A percentile compares a stretch with the other conserved stretches of the same genome.
phyloP scores from a whole-genome alignment of 2,888 invertebrate genomes.

The Drosophila setosimentum region DNA sequence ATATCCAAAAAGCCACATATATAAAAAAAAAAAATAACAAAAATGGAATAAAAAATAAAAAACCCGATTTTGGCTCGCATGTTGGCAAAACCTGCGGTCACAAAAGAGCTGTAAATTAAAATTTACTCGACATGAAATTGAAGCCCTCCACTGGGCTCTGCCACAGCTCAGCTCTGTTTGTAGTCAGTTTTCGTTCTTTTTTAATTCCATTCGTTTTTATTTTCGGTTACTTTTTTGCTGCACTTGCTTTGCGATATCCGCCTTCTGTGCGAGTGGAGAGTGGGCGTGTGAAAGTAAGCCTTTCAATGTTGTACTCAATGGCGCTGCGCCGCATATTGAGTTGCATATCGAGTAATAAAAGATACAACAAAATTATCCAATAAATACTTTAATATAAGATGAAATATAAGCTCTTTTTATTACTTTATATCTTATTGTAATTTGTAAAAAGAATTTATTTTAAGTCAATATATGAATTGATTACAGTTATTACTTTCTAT shows the following conservation, averaged over 20 bases:
- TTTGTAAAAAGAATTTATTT: not conserved
- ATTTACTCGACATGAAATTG: slow-evolving; percentile 77
- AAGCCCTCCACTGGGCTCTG: slow-evolving; percentile 43
- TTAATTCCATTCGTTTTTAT: not conserved
- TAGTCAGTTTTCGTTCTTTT: slow-evolving; percentile 19
- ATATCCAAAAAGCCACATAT: slow-evolving; percentile 25
- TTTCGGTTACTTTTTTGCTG: slow-evolving; percentile 28
- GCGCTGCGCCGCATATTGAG: slow-evolving; percentile 34
- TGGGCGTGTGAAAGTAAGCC: not conserved
- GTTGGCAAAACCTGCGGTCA: slow-evolving; percentile 70
- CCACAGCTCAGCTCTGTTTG: slow-evolving; percentile 4
- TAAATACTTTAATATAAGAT: not conserved
- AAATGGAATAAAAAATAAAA: slow-evolving; percentile 7
- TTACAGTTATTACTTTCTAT: not conserved
- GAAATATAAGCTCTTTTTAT: not conserved
- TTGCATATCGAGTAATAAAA: slow-evolving; percentile 11
- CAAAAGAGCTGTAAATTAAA: slow-evolving; percentile 79
- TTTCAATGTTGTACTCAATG: slow-evolving; percentile 34
- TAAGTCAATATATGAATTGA: not conserved
- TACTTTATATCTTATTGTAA: not conserved
- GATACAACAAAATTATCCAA: no score
- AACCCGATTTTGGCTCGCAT: slow-evolving; percentile 60
- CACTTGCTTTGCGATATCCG: slow-evolving; percentile 45
- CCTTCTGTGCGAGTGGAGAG: not conserved
- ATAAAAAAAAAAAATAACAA: slow-evolving; percentile 20